Base-by-base conservation (phyloP, 2,113 vertebrate species). In the Periophthalmus modestus region DNA sequence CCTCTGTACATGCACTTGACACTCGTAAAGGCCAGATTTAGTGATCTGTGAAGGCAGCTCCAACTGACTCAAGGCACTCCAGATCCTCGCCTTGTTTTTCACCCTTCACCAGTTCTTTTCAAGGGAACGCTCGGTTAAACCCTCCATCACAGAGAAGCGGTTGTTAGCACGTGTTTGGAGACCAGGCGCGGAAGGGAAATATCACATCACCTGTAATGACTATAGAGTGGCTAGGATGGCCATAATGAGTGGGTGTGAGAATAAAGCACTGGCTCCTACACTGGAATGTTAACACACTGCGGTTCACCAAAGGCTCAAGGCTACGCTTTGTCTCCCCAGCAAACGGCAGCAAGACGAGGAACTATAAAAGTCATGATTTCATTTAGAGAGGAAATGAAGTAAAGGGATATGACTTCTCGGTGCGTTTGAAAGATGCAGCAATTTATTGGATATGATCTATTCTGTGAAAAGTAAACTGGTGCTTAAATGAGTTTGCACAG, bases 191-290 rank as follows among this genome's bases (percentile, higher is more conserved):
- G 72, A 70, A 57, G 71, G 78, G 75, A 83, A 84, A 88, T 81
- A 80, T 86, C 74, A 80, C 79, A 70, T 79, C 85, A 86, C 78
- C 81, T 84, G 75, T 78, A 81, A 83, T 73, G 77, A 81, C 74
- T 72, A 43, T 24, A 23, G 80, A 19, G 63, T 63, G 79, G 75
- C 68, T 68, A 78, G 72, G 43, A 79, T 79, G 78, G 67, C 58
- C 65, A 54, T 83, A 81, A 83, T 83, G 85, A 82, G 85, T 71
- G 66, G 68, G 66, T 66, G 80, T 78, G 74, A 79, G 70, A 61
- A 16, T 74, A 63, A 79, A 77, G 78, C 50, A 78, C 65, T 47
- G 50, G 63, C 83, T 75, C 68, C 13, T 70, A 43, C n/a, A n/a
- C 68, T 66, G 55, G 81, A 68, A 87, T 73, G 68, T 75, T 82